A percentile compares a stretch with the other conserved stretches of the same genome.
Evolutionary conservation across 1,140 invertebrate species (phyloP).

Genomic region (Meloidogyne hapla): DNA sequence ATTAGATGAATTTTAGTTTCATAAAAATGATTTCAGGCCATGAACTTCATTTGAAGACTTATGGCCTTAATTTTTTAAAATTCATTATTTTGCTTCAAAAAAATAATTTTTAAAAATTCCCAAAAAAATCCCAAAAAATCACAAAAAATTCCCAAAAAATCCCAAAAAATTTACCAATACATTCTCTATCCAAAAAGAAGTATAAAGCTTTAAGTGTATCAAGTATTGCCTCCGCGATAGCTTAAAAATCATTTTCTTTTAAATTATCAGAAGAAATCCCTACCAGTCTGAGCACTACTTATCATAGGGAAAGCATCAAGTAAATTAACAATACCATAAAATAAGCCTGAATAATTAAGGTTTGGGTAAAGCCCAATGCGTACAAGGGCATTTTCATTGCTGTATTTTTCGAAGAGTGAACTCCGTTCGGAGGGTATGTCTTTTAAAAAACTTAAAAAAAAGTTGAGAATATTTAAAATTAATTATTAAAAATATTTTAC

Average conservation of each 20-base stretch:
- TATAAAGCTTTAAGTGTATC: slow-evolving; percentile 86
- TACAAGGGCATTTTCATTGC: slow-evolving; percentile 35
- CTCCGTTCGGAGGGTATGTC: slow-evolving; percentile 50
- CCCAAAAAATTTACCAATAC: slow-evolving; percentile 69
- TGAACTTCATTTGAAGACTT: no score
- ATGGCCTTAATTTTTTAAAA: no score
- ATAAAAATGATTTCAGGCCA: no score
- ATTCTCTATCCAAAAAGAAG: slow-evolving; percentile 91
- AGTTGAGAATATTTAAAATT: slow-evolving; percentile 9
- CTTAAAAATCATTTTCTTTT: slow-evolving; percentile 67
- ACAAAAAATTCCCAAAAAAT: no score
- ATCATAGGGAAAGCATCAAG: slow-evolving; percentile 67
- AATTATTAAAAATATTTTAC: neutral
- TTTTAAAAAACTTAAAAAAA: slow-evolving; percentile 58
- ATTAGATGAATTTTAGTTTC: no score
- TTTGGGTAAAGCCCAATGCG: slow-evolving; percentile 56
- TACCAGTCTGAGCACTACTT: slow-evolving; percentile 66
- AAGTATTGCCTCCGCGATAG: slow-evolving; percentile 83
- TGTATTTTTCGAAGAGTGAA: slow-evolving; percentile 52
- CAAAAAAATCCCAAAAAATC: no score
- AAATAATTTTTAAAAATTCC: no score
- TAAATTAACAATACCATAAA: slow-evolving; percentile 66
- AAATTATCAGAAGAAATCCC: slow-evolving; percentile 9
- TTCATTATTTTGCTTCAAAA: no score
- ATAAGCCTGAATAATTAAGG: slow-evolving; percentile 63